These are phyloP conservation scores for Bambusicola thoracicus DNA, from an alignment of 2,113 vertebrate genomes.

Conservation along the genomic window DNA sequence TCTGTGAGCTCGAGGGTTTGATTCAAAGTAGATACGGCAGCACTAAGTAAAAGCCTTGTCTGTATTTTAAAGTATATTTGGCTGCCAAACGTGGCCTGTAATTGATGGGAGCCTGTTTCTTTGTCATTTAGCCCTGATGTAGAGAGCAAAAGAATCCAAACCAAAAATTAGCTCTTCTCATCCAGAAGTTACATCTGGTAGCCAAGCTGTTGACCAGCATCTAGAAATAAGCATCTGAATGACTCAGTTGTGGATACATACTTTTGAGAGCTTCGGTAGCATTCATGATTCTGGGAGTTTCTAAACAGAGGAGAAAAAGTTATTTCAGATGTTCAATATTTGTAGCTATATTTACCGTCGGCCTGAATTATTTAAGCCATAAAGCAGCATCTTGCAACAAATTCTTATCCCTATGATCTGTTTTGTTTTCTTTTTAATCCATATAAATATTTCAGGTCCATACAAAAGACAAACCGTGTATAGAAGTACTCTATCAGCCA, in stretches of 20 bases:
- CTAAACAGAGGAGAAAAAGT: background rate
- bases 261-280: fast-evolving
- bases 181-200: background rate
- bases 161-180: background rate
- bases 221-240: background rate
- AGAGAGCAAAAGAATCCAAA: constrained; percentile 43
- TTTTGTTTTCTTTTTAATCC: background rate
- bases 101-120: background rate
- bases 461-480: constrained; percentile 45
- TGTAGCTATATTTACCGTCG: constrained; percentile 9
- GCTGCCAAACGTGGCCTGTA: constrained; percentile 18
- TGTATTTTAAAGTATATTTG: constrained; percentile 16
- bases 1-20: background rate
- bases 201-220: background rate
- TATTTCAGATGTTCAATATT: background rate
- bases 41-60: constrained; percentile 2
- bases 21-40: constrained; percentile 26
- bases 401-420: background rate
- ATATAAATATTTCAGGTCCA: constrained; percentile 34
- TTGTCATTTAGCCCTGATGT: constrained; percentile 39
- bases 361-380: constrained; percentile 53
- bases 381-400: constrained; percentile 38
- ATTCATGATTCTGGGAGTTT: background rate
- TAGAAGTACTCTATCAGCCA: background rate
- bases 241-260: background rate